Evolutionary conservation across 2,888 invertebrate species (phyloP), one percentile per base, ranked within the genome.

Genomic region (Galerucella nymphaeae): DNA sequence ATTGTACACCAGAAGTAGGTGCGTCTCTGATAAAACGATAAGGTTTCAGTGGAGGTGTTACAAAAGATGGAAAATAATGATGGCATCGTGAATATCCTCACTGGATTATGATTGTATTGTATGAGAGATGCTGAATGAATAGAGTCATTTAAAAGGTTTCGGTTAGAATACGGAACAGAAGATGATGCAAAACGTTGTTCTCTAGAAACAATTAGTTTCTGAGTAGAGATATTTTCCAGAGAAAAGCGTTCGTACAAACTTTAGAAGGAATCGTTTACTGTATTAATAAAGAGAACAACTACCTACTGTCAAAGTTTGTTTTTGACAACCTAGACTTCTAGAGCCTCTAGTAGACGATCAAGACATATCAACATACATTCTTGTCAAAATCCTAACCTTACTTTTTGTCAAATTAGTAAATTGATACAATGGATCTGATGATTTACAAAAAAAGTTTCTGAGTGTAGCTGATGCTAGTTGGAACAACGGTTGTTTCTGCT

Each of bases 21-120:
- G 20, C 61, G 61, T 5, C 41, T 16, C 61, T 61, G 61, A 10
- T 41, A n/a, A 16, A 14, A n/a, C 30, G 20, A n/a, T 10, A 59
- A 23, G 30, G 58, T 42, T 20, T 42, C 13, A 59, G 48, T 3
- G 67, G 13, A 66, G 66, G 71, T 71, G 71, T 61, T 66, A 71
- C 53, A 66, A 71, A 66, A 50, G 71, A 42, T 62, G 23, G 61
- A 61, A 50, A 71, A 71, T 71, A 66, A 71, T 66, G 66, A 71
- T 61, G 50, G 61, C 59, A 61, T 48, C 71, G 66, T n/a, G 66
- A 66, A 71, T 71, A 63, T 62, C 53, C 66, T 50, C 66, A 62
- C 66, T 55, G 66, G 45, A 71, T 71, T 66, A 62, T 50, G 62
- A 66, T 48, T 71, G 64, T 55, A 71, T 71, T 71, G 66, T 71